Evolutionary conservation across 1,140 invertebrate genomes (phyloP).

Genomic region (Ceratina calcarata): DNA sequence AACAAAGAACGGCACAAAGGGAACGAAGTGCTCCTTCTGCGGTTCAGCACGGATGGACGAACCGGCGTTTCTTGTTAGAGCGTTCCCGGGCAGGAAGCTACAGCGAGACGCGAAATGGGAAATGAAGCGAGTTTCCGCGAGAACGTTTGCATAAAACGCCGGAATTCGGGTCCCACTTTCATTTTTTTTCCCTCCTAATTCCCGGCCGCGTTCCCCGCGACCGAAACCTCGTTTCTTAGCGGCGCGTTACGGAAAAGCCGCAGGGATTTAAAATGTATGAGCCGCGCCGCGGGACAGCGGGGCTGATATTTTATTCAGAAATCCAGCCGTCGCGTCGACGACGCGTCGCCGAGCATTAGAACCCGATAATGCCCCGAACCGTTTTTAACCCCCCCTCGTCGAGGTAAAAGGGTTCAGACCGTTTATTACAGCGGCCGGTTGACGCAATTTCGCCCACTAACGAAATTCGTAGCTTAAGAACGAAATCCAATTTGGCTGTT

Average conservation of each 20-base stretch:
- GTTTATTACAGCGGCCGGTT: constrained; percentile 29
- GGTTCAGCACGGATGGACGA: no score
- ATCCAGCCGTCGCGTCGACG: background rate
- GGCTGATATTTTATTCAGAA: constrained; percentile 58
- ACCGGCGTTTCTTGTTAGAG: background rate
- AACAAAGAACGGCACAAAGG: no score
- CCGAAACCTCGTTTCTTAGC: constrained; percentile 33
- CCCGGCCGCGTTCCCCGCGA: background rate
- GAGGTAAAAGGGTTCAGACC: background rate
- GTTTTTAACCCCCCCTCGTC: constrained; percentile 18
- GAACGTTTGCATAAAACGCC: background rate
- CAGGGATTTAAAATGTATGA: constrained; percentile 54
- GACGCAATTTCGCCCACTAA: constrained; percentile 35
- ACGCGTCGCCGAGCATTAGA: constrained; percentile 28
- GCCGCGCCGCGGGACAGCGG: background rate
- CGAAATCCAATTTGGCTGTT: constrained; percentile 47
- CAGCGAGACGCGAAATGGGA: constrained; percentile 18
- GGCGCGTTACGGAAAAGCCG: constrained; percentile 21
- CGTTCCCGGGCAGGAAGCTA: background rate
- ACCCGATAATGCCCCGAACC: constrained; percentile 32
- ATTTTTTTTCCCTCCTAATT: constrained; percentile 11
- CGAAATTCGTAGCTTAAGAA: constrained; percentile 49
- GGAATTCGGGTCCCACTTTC: background rate
- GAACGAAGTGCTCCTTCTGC: background rate
- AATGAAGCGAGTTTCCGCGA: background rate